Percentiles rank a stretch among this genome's conserved stretches.
Evolutionary conservation across 1,140 invertebrate species (phyloP).

Genomic region (Atta texana): DNA sequence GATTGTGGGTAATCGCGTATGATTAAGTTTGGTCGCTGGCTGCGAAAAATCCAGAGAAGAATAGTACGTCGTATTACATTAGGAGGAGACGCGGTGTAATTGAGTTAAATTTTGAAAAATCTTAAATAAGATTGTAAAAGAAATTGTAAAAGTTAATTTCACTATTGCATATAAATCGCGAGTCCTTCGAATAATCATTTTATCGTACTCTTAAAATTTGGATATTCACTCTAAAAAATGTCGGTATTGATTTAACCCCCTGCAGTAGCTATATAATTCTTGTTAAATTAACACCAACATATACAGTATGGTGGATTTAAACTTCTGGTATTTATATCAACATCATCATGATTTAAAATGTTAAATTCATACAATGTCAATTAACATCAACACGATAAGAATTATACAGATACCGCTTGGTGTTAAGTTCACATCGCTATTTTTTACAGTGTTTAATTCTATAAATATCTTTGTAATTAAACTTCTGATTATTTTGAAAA

Average conservation of each 20-base stretch:
- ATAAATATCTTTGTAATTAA: not conserved
- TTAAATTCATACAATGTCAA: too few species aligned
- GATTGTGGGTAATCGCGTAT: conserved; percentile 47
- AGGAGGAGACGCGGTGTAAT: not conserved
- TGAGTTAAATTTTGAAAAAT: not conserved
- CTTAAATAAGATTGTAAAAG: not conserved
- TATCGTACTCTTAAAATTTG: not conserved
- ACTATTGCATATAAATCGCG: not conserved
- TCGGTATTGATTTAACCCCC: too few species aligned
- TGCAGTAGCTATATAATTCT: too few species aligned
- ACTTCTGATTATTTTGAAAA: not conserved
- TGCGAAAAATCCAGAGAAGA: not conserved
- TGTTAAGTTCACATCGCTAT: too few species aligned
- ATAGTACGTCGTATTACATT: not conserved
- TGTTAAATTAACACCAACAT: too few species aligned
- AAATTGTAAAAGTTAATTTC: not conserved
- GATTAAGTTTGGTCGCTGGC: conserved; percentile 42
- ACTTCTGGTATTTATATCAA: too few species aligned
- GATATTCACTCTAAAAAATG: not conserved
- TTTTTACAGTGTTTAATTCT: not conserved
- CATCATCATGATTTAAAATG: too few species aligned
- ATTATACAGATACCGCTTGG: too few species aligned
- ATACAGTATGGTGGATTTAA: too few species aligned
- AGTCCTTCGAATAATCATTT: not conserved
- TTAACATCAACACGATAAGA: too few species aligned